A percentile compares a stretch with the other conserved stretches of the same genome.
These are phyloP conservation scores for Macrosoma leucophasiata DNA, from an alignment of 2,888 invertebrate species.

Conservation along the genomic window DNA sequence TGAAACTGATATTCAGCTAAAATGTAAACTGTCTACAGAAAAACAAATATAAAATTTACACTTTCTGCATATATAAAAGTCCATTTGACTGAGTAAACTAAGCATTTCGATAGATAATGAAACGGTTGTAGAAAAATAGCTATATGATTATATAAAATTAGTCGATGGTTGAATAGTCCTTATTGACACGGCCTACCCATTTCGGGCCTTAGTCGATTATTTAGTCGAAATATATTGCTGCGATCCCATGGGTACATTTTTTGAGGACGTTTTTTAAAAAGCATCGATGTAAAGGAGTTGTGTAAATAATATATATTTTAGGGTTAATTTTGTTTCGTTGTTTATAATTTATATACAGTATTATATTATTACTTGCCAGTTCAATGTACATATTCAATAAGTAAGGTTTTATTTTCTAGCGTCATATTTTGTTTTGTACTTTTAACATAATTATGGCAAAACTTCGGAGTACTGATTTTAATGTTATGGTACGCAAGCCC, in stretches of 20 bases:
- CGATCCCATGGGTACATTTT: constrained; percentile 6
- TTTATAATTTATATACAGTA: constrained; percentile 67
- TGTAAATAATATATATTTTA: constrained; percentile 35
- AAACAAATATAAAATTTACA: too few species aligned
- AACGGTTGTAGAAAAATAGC: constrained; percentile 30
- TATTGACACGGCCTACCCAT: too few species aligned
- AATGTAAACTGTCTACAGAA: too few species aligned
- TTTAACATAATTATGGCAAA: constrained; percentile 15
- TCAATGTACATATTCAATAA: constrained; percentile 49
- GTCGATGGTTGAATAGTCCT: too few species aligned
- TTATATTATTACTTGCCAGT: constrained; percentile 69
- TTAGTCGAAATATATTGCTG: constrained; percentile 27
- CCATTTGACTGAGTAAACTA: constrained; percentile 36
- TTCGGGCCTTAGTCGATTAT: neutral
- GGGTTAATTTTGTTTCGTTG: constrained; percentile 39
- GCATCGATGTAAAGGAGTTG: constrained; percentile 11
- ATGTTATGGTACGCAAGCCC: too few species aligned
- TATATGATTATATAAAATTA: too few species aligned
- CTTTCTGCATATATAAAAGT: too few species aligned
- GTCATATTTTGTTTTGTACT: neutral
- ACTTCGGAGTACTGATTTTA: constrained; percentile 14
- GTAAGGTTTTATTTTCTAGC: neutral
- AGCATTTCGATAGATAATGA: constrained; percentile 34
- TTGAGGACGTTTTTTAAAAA: constrained; percentile 7
- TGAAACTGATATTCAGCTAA: too few species aligned